Percentiles rank a stretch among this genome's conserved stretches.
These are phyloP conservation scores for Megaceryle maxima DNA, from an alignment of 2,113 vertebrate genomes.

Conservation along the genomic window DNA sequence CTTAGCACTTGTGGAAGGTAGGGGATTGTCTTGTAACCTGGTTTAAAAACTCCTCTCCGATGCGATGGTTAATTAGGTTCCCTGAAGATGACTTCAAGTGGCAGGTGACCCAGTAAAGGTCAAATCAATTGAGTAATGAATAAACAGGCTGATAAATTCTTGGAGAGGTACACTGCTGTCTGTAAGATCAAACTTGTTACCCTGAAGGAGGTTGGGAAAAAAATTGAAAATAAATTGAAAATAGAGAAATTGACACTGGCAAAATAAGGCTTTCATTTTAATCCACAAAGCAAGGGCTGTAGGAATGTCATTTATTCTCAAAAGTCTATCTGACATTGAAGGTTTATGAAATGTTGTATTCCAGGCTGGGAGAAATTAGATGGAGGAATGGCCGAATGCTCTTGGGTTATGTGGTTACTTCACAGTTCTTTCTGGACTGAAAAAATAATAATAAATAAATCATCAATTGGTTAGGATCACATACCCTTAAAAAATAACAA, in stretches of 20 bases:
- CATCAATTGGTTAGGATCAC: background rate
- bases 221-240: slow-evolving; percentile 9
- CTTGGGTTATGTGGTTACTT: background rate
- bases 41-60: background rate
- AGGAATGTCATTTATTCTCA: background rate
- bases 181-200: background rate
- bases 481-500: background rate
- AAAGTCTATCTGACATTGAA: background rate
- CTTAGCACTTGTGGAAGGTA: background rate
- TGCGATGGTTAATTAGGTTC: background rate
- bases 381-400: background rate
- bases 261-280: background rate
- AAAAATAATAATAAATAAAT: background rate
- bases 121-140: background rate
- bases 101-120: background rate
- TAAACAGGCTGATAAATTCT: background rate
- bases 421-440: background rate
- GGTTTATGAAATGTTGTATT: background rate
- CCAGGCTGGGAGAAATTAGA: background rate
- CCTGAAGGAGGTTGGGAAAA: background rate
- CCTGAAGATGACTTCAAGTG: background rate
- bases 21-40: background rate
- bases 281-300: background rate
- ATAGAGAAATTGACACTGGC: background rate
- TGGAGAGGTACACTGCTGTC: background rate